Evolutionary conservation across 2,113 vertebrate genomes (phyloP).

Genomic region (Gallinago jamesoni): DNA sequence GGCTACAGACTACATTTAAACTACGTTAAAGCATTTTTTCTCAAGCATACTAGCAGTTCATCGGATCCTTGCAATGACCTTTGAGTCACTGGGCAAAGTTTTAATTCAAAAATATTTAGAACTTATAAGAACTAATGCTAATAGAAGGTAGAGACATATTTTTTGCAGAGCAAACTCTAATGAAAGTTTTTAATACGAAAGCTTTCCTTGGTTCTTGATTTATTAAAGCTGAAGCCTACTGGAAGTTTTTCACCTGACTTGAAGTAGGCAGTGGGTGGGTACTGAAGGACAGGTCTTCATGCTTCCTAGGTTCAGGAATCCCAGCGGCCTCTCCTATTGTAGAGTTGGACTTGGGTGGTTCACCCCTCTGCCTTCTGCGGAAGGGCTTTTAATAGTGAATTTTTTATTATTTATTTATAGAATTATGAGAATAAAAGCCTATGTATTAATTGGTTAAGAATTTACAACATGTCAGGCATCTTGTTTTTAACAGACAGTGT

Average conservation of each 20-base stretch:
- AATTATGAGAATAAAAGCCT: background rate
- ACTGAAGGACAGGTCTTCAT: background rate
- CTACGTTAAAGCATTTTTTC: background rate
- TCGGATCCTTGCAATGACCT: background rate
- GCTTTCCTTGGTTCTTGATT: background rate
- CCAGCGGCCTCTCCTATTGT: background rate
- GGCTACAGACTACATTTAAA: background rate
- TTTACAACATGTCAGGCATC: background rate
- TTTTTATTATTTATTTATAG: background rate
- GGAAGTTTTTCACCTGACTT: background rate
- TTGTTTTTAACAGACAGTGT: background rate
- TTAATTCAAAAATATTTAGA: background rate
- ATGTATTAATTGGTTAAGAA: background rate
- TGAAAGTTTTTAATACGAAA: background rate
- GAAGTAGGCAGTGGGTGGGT: background rate
- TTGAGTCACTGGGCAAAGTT: background rate
- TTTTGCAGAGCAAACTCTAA: background rate
- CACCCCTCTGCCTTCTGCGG: background rate
- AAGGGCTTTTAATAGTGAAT: background rate
- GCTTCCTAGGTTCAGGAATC: background rate
- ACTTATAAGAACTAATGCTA: accelerated
- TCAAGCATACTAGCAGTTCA: background rate
- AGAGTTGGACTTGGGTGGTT: background rate
- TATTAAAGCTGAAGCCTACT: background rate
- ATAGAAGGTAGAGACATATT: background rate